A percentile compares a stretch with the other conserved stretches of the same genome.
phyloP scores from a whole-genome alignment of 2,888 invertebrate genomes.

The Apotomis betuletana region DNA sequence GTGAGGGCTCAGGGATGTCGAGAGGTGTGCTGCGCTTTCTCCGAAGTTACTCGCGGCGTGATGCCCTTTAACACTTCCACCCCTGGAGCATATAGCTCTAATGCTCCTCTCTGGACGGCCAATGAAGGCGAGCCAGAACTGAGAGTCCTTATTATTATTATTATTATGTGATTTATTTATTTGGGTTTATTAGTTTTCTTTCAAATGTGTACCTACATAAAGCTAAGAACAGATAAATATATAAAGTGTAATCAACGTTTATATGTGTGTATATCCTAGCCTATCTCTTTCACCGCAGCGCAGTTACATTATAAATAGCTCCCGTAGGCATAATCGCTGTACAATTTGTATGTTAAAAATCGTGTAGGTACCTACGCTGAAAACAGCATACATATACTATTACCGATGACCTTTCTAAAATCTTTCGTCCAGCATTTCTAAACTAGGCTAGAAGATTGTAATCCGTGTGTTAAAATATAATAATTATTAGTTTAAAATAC shows the following conservation, averaged over 20 bases:
- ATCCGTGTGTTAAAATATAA: constrained; percentile 27
- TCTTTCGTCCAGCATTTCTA: constrained; percentile 37
- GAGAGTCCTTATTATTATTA: too few relatives aligned
- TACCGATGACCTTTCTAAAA: constrained; percentile 25
- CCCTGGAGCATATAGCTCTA: too few relatives aligned
- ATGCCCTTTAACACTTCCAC: too few relatives aligned
- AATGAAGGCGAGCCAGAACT: too few relatives aligned
- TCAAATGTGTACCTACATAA: neutral
- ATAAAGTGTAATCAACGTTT: neutral
- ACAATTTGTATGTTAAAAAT: constrained; percentile 3
- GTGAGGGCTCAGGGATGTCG: too few relatives aligned
- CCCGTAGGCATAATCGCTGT: neutral
- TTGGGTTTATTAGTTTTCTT: neutral
- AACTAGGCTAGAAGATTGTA: constrained; percentile 25
- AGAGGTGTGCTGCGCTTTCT: too few relatives aligned
- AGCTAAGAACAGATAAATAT: neutral
- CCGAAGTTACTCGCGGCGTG: too few relatives aligned
- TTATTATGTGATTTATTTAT: neutral
- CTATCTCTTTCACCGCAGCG: constrained; percentile 8
- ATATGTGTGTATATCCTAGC: neutral
- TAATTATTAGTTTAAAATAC: constrained; percentile 8
- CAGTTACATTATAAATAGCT: neutral
- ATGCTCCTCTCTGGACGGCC: too few relatives aligned
- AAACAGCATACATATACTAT: constrained; percentile 1
- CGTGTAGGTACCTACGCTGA: constrained; percentile 8